Evolutionary conservation across 2,888 invertebrate genomes (phyloP).

Genomic region (Lycaena phlaeas): DNA sequence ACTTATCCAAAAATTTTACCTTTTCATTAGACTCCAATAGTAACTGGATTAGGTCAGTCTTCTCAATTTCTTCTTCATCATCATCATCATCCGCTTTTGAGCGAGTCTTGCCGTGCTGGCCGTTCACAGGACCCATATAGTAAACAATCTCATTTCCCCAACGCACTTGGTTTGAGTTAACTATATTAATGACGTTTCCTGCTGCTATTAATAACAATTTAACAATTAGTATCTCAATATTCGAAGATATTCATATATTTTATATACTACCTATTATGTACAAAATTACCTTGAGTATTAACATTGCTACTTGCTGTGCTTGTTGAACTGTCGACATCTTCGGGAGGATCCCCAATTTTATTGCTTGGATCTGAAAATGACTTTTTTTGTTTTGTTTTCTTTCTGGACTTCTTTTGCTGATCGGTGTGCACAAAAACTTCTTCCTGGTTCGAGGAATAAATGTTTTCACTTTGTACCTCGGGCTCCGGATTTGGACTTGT

Average conservation of each 20-base stretch:
- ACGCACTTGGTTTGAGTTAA: conserved; percentile 53
- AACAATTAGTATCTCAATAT: conserved; percentile 4
- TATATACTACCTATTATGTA: no score
- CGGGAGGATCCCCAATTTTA: conserved; percentile 17
- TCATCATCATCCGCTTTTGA: conserved; percentile 13
- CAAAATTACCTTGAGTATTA: conserved; percentile 48
- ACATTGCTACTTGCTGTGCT: conserved; percentile 34
- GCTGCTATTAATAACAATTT: conserved; percentile 36
- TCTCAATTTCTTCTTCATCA: conserved; percentile 37
- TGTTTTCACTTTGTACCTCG: conserved; percentile 27
- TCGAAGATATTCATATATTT: neutral
- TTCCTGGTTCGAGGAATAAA: conserved; percentile 30
- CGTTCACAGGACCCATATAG: conserved; percentile 41
- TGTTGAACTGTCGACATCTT: conserved; percentile 22
- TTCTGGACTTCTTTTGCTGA: conserved; percentile 28
- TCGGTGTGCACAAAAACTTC: conserved; percentile 36
- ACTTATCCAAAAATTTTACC: no score
- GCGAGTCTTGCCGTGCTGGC: conserved; percentile 18
- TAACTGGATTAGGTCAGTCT: conserved; percentile 40
- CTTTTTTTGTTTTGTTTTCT: conserved; percentile 33
- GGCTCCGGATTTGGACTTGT: conserved; percentile 21
- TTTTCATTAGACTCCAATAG: conserved; percentile 47
- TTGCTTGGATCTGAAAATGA: conserved; percentile 21
- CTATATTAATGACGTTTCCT: conserved; percentile 64
- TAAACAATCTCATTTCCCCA: conserved; percentile 55